Evolutionary conservation across 2,797 vertebrate genomes (phyloP), one percentile per base, ranked within the genome.

Genomic region (Siniperca obscura): DNA sequence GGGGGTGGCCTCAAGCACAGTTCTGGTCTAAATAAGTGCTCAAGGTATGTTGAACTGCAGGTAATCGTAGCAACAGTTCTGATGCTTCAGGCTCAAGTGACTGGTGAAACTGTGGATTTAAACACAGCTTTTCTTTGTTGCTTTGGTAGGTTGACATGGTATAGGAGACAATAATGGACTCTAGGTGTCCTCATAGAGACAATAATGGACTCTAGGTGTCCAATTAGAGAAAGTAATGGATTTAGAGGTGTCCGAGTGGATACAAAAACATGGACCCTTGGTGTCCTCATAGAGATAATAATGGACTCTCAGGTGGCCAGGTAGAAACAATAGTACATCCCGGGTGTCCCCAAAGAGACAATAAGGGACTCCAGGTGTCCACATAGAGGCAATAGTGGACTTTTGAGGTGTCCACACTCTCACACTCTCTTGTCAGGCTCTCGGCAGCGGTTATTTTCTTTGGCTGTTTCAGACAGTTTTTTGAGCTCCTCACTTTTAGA

Each of bases 61-160:
- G 86, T 83, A 80, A 78, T 80, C 53, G 19, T 76, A 52, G 85
- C 70, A 82, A 89, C 84, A 57, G 74, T 0, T 6, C 8, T 1
- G 76, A 75, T 48, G 66, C 77, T 71, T 57, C 14, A 67, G 30
- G 42, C 71, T 77, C 34, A 53, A 19, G 40, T 25, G 34, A 70
- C 13, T 17, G 25, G 9, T 48, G 52, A 64, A 78, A 71, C 40
- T n/a, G 61, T 53, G 52, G 34, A 34, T 69, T 61, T 19, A 67
- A 65, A 67, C 53, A n/a, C 46, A 21, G n/a, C 10, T 1, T 74
- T 17, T 40, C 34, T 65, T 57, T 30, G 65, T 59, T 56, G 30
- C 17, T 40, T 42, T 30, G 21, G 27, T 8, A 3, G 27, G 27
- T 13, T 42, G n/a, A 38, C 52, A 22, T 21, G 14, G 48, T 67